Evolutionary conservation across 2,113 vertebrate genomes (phyloP).

Genomic region (Stictonetta naevosa): DNA sequence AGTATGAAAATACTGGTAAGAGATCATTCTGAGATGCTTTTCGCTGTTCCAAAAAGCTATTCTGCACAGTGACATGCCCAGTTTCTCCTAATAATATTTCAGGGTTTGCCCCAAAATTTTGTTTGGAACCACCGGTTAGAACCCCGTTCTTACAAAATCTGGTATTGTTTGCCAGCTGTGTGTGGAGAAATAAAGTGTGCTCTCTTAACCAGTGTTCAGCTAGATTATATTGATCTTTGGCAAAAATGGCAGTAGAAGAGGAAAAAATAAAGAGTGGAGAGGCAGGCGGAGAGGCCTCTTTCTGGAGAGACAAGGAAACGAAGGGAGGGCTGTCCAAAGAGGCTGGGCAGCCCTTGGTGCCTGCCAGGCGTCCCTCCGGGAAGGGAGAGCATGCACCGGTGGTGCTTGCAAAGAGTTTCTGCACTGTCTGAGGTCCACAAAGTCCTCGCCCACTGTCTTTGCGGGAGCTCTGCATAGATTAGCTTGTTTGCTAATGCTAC

Average conservation of each 20-base stretch:
- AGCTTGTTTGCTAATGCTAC: neutral
- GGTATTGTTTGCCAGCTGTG: neutral
- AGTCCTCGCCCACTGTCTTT: neutral
- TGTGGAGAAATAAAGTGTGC: neutral
- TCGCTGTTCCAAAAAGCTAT: neutral
- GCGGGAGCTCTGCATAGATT: neutral
- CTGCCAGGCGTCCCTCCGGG: neutral
- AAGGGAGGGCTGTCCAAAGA: accelerated
- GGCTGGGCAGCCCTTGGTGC: neutral
- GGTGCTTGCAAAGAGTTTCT: neutral
- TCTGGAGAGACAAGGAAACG: neutral
- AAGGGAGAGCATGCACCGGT: accelerated
- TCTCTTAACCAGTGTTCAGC: neutral
- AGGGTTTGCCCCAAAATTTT: neutral
- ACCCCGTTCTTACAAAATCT: neutral
- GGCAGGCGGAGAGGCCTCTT: too few relatives aligned
- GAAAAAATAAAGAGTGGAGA: neutral
- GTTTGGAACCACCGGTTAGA: neutral
- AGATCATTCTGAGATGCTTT: neutral
- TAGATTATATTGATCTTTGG: too few relatives aligned
- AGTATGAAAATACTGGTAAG: neutral
- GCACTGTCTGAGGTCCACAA: accelerated
- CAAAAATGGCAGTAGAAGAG: neutral
- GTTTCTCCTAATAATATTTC: neutral
- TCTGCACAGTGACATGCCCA: neutral